phyloP scores from a whole-genome alignment of 2,797 vertebrate species.

The Onychomys torridus region DNA sequence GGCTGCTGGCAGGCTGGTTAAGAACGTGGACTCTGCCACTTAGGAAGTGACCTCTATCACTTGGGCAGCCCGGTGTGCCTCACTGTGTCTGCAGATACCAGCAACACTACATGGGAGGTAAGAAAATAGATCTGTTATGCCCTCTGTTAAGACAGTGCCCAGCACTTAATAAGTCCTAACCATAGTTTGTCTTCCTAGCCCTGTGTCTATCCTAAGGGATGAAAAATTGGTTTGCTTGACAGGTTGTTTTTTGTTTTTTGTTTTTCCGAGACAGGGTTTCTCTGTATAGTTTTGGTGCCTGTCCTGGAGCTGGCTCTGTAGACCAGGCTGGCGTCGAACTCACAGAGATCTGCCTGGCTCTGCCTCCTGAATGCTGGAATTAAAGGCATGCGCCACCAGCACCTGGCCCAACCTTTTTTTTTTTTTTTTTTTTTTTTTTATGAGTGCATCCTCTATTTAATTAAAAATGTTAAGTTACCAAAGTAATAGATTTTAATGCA shows the following conservation, averaged over 20 bases:
- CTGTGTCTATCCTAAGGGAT: not conserved
- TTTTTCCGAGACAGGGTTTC: too few species aligned
- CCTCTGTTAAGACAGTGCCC: not conserved
- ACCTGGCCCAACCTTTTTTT: too few species aligned
- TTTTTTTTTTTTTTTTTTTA: not conserved
- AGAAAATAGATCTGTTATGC: not conserved
- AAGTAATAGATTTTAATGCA: not conserved
- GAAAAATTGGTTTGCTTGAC: not conserved
- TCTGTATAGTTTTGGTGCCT: too few species aligned
- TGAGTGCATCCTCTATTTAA: not conserved
- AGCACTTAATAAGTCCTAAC: not conserved
- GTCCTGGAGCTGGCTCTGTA: too few species aligned
- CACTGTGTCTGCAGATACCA: not conserved
- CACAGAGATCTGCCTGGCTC: too few species aligned
- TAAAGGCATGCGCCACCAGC: too few species aligned
- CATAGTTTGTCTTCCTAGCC: not conserved
- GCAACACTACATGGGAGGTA: not conserved
- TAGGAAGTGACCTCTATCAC: not conserved
- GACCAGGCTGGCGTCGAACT: too few species aligned
- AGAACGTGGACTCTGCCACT: not conserved
- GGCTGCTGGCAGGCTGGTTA: not conserved
- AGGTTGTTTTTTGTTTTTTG: not conserved
- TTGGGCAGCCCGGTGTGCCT: not conserved
- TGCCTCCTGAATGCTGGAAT: too few species aligned
- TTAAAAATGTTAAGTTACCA: not conserved